Evolutionary conservation across 2,113 vertebrate genomes (phyloP), one percentile per base, ranked within the genome.

Genomic region (Probosciger aterrimus): DNA sequence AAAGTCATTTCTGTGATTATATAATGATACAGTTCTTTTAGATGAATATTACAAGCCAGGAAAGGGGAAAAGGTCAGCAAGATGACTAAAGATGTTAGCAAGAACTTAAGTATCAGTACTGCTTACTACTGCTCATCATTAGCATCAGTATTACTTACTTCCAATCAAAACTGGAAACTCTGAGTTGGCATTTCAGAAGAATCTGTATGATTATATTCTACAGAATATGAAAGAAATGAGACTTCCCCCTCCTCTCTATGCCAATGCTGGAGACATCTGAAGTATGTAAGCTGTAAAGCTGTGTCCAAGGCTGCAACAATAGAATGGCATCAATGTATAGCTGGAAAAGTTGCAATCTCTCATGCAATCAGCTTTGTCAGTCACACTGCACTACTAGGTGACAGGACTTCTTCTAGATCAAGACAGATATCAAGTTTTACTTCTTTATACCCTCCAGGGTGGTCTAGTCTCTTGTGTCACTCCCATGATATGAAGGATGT

Each of bases 151-250:
- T 85, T 78, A 62, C 53, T 76, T 70, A 46, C 27, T 77, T 90
- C 37, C 67, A 84, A 19, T 68, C 92, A 79, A 71, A 93, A 80
- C 86, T 90, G 74, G 86, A 71, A 90, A 94, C 57, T 69, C 82
- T 87, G 55, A 93, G 80, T 53, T 47, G 76, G 70, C 76, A 49
- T 87, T 96, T 94, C 35, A 70, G 89, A 84, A 95, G 86, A 84
- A 62, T 67, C 37, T 87, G 6, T 16, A 43, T 64, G 64, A 88
- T 78, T 93, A 68, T 64, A 35, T 70, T 52, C 55, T 30, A 50
- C 19, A 59, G 43, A 90, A 89, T 92, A 91, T 85, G 90, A 87
- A 94, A 93, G 80, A 95, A 95, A 53, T 67, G 84, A 92, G 87
- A 84, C 27, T 41, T 74, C 59, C 43, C 18, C 31, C 44, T 67